Conservation (phyloP, 2,797 vertebrate genomes). For the Scleropages formosus region DNA sequence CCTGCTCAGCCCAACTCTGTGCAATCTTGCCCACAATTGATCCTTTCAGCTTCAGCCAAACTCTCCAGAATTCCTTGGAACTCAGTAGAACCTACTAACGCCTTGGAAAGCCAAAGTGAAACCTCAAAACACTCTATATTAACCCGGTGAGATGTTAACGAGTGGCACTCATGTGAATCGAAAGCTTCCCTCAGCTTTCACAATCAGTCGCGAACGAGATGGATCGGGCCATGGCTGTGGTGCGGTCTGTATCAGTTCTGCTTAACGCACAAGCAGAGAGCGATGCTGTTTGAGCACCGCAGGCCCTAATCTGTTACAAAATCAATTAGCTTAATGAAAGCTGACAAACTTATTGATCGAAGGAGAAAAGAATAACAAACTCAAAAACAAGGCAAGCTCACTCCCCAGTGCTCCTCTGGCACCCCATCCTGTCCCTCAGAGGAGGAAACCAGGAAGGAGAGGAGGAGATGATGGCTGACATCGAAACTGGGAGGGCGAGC, state of each 20-base stretch:
- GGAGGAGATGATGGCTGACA: constrained; percentile 61
- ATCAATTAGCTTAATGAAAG: background rate
- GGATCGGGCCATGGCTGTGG: background rate
- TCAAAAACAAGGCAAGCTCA: background rate
- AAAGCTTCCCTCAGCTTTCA: background rate
- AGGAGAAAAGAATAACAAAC: background rate
- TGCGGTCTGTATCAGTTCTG: background rate
- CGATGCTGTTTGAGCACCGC: background rate
- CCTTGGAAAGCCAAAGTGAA: no score
- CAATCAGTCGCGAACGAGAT: background rate
- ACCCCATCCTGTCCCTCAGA: background rate
- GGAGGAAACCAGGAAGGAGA: constrained; percentile 45
- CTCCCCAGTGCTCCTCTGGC: background rate
- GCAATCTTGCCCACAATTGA: background rate
- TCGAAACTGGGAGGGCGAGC: constrained; percentile 71
- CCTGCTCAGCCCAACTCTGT: background rate
- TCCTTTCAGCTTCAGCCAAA: background rate
- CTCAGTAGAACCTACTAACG: no score
- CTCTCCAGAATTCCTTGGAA: background rate
- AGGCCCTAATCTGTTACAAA: background rate
- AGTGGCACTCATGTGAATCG: no score
- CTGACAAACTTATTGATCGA: background rate
- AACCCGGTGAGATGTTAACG: no score
- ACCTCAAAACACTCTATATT: no score
- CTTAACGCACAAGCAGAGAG: background rate